Evolutionary conservation across 2,888 invertebrate genomes (phyloP).

Genomic region (Pyrocoelia pectoralis): DNA sequence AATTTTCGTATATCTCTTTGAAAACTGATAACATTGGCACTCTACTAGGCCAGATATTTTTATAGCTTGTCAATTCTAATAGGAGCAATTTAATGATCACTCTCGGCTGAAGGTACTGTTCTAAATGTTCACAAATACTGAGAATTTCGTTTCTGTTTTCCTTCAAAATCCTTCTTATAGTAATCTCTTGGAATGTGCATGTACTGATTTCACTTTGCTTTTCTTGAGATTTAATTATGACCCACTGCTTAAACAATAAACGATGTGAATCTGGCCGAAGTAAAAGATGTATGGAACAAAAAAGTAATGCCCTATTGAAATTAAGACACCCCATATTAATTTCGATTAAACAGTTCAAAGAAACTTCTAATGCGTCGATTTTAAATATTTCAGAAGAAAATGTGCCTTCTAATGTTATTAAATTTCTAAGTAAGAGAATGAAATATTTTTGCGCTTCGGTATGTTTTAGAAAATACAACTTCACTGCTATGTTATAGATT

Average conservation of each 20-base stretch:
- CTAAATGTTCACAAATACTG: conserved; percentile 29
- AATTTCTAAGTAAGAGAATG: conserved; percentile 14
- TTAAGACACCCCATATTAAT: conserved; percentile 31
- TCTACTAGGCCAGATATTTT: conserved; percentile 48
- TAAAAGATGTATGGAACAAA: conserved; percentile 41
- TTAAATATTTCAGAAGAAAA: conserved; percentile 12
- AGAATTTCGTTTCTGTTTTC: conserved; percentile 32
- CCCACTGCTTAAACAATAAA: conserved; percentile 42
- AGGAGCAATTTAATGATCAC: conserved; percentile 38
- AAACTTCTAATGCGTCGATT: conserved; percentile 10
- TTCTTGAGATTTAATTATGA: conserved; percentile 42
- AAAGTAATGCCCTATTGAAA: conserved; percentile 37
- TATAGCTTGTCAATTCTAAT: conserved; percentile 47
- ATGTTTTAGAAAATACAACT: conserved; percentile 28
- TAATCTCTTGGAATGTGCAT: conserved; percentile 40
- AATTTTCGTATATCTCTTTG: conserved; percentile 41
- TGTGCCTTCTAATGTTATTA: conserved; percentile 14
- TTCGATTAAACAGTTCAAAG: conserved; percentile 38
- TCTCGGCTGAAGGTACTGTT: conserved; percentile 33
- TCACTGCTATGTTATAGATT: conserved; percentile 42
- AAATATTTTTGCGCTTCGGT: conserved; percentile 18
- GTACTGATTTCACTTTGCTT: conserved; percentile 34
- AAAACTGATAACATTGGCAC: conserved; percentile 44
- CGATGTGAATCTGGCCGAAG: conserved; percentile 29
- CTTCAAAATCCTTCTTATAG: conserved; percentile 41